These are phyloP conservation scores for Caradrina clavipalpis DNA, from an alignment of 2,888 invertebrate species.

Conservation along the genomic window DNA sequence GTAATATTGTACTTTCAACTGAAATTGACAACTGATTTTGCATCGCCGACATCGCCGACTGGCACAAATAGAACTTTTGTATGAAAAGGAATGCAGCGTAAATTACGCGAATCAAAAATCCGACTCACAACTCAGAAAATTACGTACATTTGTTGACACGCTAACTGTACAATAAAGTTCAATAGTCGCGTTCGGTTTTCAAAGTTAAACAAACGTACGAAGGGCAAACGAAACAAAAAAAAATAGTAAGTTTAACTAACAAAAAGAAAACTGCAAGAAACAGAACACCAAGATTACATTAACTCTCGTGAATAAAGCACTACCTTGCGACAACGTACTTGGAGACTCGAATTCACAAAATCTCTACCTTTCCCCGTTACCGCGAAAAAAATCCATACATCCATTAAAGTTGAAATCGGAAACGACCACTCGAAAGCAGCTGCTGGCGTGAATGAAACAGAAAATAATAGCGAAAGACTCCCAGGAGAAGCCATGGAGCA, in stretches of 20 bases:
- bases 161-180: no score
- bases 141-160: no score
- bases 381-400: conserved; percentile 80
- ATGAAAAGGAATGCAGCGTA: no score
- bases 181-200: background rate
- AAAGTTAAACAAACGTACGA: background rate
- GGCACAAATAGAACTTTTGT: no score
- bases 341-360: conserved; percentile 56
- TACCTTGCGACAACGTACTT: conserved; percentile 33
- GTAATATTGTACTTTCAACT: no score
- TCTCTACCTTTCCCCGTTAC: conserved; percentile 68
- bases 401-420: conserved; percentile 87
- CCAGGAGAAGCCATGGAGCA: conserved; percentile 78
- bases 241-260: no score
- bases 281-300: conserved; percentile 16
- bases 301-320: conserved; percentile 5
- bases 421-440: conserved; percentile 83
- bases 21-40: no score
- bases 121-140: no score
- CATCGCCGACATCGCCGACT: no score
- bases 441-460: conserved; percentile 84
- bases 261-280: conserved; percentile 19
- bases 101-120: no score
- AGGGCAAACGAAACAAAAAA: background rate
- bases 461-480: conserved; percentile 84